Percentiles rank a stretch among this genome's conserved stretches.
phyloP scores from a whole-genome alignment of 2,797 vertebrate species.

The Anabas testudineus region DNA sequence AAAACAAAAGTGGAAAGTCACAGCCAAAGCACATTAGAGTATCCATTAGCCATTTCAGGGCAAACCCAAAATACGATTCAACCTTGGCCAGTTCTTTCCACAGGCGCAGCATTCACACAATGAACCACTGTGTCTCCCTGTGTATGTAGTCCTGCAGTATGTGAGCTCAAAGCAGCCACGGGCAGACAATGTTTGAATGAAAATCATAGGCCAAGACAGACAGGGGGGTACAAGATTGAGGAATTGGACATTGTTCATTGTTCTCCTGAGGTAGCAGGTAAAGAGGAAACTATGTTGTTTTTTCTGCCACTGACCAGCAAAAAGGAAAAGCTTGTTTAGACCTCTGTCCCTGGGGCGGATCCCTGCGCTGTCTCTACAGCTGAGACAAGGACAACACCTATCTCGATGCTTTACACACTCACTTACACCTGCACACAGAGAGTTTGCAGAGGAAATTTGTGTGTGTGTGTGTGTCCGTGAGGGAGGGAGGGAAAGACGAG shows the following conservation, averaged over 20 bases:
- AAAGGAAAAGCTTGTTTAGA: slow-evolving; percentile 59
- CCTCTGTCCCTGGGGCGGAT: slow-evolving; percentile 4
- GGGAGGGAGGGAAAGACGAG: not conserved
- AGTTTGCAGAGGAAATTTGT: slow-evolving; percentile 3
- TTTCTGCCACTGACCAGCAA: slow-evolving; percentile 42
- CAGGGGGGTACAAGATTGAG: not conserved
- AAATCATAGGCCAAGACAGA: slow-evolving; percentile 7
- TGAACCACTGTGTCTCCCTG: slow-evolving; percentile 40
- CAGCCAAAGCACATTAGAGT: not conserved
- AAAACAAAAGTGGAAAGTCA: slow-evolving; percentile 16
- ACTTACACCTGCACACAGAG: slow-evolving; percentile 22
- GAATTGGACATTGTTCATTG: slow-evolving; percentile 14
- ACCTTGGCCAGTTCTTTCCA: slow-evolving; percentile 39
- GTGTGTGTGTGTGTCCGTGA: not conserved
- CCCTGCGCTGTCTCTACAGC: slow-evolving; percentile 14
- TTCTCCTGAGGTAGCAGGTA: slow-evolving; percentile 15
- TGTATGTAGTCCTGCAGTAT: slow-evolving; percentile 14
- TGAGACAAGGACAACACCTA: slow-evolving; percentile 7
- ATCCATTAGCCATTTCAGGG: slow-evolving; percentile 4
- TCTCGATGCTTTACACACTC: not conserved
- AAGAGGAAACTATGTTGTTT: not conserved
- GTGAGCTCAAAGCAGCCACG: slow-evolving; percentile 21
- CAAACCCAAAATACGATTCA: slow-evolving; percentile 20
- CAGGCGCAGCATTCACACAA: slow-evolving; percentile 52
- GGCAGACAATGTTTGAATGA: slow-evolving; percentile 31